Conservation (phyloP, 2,888 invertebrate genomes). For the Drosophila mayaguana region DNA sequence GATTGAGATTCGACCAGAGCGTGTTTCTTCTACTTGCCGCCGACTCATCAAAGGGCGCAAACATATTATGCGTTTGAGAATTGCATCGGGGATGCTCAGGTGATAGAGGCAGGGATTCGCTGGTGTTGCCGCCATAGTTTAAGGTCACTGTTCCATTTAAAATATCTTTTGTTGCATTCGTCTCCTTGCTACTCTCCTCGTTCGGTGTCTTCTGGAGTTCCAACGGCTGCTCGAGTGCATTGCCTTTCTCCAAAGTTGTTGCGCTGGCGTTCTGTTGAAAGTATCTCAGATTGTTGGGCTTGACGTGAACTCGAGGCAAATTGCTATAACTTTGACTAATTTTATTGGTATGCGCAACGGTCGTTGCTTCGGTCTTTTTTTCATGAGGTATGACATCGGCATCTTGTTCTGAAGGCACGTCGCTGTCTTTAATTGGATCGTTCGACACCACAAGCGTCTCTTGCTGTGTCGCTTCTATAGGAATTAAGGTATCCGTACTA, state of each 20-base stretch:
- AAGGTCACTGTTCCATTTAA: conserved; percentile 16
- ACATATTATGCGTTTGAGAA: conserved; percentile 25
- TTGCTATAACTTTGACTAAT: conserved; percentile 73
- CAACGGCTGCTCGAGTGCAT: conserved; percentile 34
- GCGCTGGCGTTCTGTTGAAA: conserved; percentile 36
- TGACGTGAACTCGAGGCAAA: conserved; percentile 83
- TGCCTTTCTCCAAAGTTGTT: conserved; percentile 19
- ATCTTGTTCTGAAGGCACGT: conserved; percentile 42
- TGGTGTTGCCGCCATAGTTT: conserved; percentile 21
- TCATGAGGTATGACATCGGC: conserved; percentile 44
- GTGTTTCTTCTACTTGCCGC: conserved; percentile 71
- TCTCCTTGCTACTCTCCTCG: conserved; percentile 30
- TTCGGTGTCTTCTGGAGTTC: conserved; percentile 25
- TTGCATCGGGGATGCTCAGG: conserved; percentile 51
- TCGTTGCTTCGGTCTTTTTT: conserved; percentile 41
- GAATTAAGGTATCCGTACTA: conserved; percentile 86
- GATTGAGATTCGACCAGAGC: conserved; percentile 81
- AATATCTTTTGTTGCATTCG: conserved; percentile 14
- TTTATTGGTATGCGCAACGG: conserved; percentile 48
- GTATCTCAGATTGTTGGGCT: conserved; percentile 50
- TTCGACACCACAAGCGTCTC: conserved; percentile 11
- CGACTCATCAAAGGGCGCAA: conserved; percentile 49
- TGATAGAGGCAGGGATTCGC: conserved; percentile 35
- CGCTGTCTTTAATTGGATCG: conserved; percentile 29
- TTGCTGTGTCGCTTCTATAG: conserved; percentile 55